Percentiles rank a stretch among this genome's conserved stretches.
These are phyloP conservation scores for Euthynnus affinis DNA, from an alignment of 2,797 vertebrate genomes.

Conservation along the genomic window DNA sequence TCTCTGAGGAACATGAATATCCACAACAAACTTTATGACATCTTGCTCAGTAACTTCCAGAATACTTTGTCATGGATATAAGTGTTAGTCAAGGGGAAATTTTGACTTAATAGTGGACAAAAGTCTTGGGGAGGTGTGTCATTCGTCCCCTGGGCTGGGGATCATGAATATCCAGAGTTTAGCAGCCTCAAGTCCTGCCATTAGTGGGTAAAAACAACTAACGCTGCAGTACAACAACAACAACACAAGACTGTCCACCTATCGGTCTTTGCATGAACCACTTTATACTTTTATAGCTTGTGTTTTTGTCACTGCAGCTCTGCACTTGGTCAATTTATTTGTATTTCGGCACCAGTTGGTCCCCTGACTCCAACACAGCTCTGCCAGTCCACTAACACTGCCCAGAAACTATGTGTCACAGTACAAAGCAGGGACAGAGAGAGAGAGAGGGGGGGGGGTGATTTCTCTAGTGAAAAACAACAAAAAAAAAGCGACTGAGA, in stretches of 20 bases:
- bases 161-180: background rate
- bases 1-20: no score
- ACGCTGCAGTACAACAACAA: background rate
- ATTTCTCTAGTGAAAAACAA: background rate
- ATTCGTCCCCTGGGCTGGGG: background rate
- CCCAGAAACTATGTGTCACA: constrained; percentile 68
- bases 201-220: constrained; percentile 5
- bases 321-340: constrained; percentile 21
- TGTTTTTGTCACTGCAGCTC: background rate
- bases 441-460: background rate
- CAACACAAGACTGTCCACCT: background rate
- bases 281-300: background rate
- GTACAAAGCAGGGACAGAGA: constrained; percentile 6
- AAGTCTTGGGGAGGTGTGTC: no score
- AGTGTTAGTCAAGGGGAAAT: background rate
- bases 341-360: constrained; percentile 40
- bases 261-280: background rate
- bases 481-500: background rate
- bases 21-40: background rate
- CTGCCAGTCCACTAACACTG: constrained; percentile 51
- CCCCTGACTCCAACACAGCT: constrained; percentile 50
- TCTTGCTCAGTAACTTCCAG: background rate
- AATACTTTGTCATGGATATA: background rate
- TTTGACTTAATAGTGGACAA: background rate
- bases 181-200: constrained; percentile 8